Base-by-base conservation (phyloP, 1,140 invertebrate species). In the Pogonomyrmex barbatus region DNA sequence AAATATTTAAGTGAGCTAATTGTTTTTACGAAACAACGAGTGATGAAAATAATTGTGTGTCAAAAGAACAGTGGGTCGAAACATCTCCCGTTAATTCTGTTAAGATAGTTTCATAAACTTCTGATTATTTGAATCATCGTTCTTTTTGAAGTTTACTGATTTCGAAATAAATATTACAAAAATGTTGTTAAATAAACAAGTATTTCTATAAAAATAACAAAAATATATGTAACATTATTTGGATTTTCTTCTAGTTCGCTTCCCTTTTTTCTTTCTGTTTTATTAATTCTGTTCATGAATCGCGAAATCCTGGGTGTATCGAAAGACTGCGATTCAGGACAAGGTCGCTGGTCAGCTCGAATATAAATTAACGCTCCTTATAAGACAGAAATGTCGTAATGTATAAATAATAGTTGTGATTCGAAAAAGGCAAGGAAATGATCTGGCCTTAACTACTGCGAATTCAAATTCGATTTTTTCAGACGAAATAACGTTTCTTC, bases 261-360 rank as follows among this genome's bases (percentile, higher is more conserved):
- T 1, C 30, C 2, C 30, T 60, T 9, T 12, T 3, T 5, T 0
- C 60, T 62, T 62, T 4, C 12, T 33, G 9, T 36, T 33, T 62
- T 14, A 10, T 14, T 5, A 62, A 5, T 36, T 0, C 33, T 62
- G 2, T 62, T 62, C 1, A n/a, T 36, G 33, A 62, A 2, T 65
- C 67, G 30, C 9, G 12, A 77, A 68, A 58, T 17, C 17, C 24
- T 4, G 62, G 50, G 63, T 45, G n/a, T 33, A 75, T 67, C 52
- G 42, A 62, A 60, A 33, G 45, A 67, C 45, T 36, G 36, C 30
- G 36, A 52, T 67, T 78, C 17, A 33, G 76, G 58, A 63, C 76
- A 78, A 78, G 76, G 76, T 2, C 42, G 63, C 36, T 33, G 58
- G 5, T 9, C 33, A 86, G 58, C 73, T 71, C 10, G 47, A 9